Evolutionary conservation across 2,113 vertebrate species (phyloP).

Genomic region (Plecturocebus donacophilus): DNA sequence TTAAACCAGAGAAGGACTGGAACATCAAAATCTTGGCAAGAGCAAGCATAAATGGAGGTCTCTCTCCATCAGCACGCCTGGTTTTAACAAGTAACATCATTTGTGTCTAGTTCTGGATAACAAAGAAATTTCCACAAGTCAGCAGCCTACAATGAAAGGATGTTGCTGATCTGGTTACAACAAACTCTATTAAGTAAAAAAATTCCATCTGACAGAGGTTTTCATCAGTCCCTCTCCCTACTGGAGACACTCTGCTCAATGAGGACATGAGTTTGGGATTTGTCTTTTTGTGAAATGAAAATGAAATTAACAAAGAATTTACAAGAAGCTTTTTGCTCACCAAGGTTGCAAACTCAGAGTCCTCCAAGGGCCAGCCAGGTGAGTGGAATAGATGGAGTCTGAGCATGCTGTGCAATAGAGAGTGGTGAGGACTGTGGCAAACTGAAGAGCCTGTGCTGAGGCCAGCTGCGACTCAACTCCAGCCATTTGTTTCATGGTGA

Average conservation of each 20-base stretch:
- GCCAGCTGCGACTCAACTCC: neutral
- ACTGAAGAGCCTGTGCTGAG: fast-evolving
- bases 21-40: neutral
- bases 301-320: slow-evolving; percentile 17
- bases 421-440: neutral
- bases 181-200: slow-evolving; percentile 64
- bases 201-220: slow-evolving; percentile 53
- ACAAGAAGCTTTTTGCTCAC: neutral
- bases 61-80: neutral
- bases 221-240: slow-evolving; percentile 34
- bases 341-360: neutral
- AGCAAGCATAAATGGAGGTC: neutral
- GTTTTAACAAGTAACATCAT: slow-evolving; percentile 50
- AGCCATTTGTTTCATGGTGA: neutral
- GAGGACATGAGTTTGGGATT: neutral
- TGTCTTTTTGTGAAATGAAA: slow-evolving; percentile 19
- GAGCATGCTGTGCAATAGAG: fast-evolving
- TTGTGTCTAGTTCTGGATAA: slow-evolving; percentile 34
- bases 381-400: neutral
- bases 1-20: neutral
- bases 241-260: neutral
- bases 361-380: neutral
- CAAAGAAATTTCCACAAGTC: slow-evolving; percentile 55
- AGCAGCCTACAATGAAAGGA: slow-evolving; percentile 30
- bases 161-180: slow-evolving; percentile 63